Evolutionary conservation across 1,140 invertebrate genomes (phyloP), one percentile per base, ranked within the genome.

Genomic region (Procambarus clarkii): DNA sequence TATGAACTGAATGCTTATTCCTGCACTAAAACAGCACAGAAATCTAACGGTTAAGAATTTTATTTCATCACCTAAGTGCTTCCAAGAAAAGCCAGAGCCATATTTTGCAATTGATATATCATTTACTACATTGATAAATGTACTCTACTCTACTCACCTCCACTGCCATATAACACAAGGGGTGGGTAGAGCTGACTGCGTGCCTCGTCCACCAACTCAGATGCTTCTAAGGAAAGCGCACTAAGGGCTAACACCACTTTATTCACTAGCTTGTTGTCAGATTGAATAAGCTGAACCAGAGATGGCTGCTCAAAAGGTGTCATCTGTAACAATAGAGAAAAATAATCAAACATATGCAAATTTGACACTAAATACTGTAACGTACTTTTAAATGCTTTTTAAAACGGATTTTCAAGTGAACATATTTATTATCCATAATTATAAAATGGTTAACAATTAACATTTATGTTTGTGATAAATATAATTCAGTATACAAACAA

Each of bases 161-260:
- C 82, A 85, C 21, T 91, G 81, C 81, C 88, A 91, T 91, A 91
- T 5, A 91, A 24, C 18, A 85, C n/a, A 80, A 91, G 34, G 13
- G 82, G 50, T 8, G 76, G 88, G 45, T 84, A 91, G 44, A 91
- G 88, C 2, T 91, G 48, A 18, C 3, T 78, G 3, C 74, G 81
- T 2, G 88, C 88, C 58, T 91, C 81, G 2, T 85, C 71, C n/a
- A 84, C 82, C 13, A 91, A 69, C 54, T 91, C 58, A 15, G 81
- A 21, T 46, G 54, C 81, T 64, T 91, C 88, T 7, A 79, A 79
- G 18, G 82, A 91, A 13, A 91, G 24, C 44, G 88, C 81, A 85
- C 88, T 91, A 34, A 91, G 71, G 24, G 88, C 82, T 77, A 91
- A 45, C 54, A 91, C 88, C 54, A 91, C 88, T 50, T 91, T 91